Percentiles rank a stretch among this genome's conserved stretches.
Conservation (phyloP, 2,113 vertebrate genomes). For the Aramus guarauna region DNA sequence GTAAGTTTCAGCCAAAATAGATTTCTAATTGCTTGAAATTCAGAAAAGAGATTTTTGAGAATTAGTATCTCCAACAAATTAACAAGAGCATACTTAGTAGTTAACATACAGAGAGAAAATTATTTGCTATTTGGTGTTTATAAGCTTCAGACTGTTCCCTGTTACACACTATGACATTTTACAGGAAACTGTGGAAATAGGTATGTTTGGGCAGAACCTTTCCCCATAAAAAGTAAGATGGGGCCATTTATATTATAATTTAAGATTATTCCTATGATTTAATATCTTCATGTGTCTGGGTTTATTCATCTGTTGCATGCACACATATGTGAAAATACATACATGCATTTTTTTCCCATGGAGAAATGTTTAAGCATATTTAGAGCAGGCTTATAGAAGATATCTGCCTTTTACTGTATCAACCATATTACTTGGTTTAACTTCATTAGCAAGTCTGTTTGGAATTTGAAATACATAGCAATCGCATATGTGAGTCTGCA, state of each 20-base stretch:
- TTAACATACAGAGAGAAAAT: neutral
- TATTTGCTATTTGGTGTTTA: neutral
- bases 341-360: neutral
- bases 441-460: neutral
- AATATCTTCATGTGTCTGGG: neutral
- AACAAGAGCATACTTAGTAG: fast-evolving
- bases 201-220: neutral
- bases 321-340: fast-evolving
- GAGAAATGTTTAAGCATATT: neutral
- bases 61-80: neutral
- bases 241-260: neutral
- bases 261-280: neutral
- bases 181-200: neutral
- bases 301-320: neutral
- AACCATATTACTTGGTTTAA: neutral
- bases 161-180: neutral
- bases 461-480: neutral
- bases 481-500: neutral
- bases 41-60: neutral
- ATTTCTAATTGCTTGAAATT: neutral
- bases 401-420: neutral
- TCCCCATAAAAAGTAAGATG: neutral
- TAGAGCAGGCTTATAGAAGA: neutral
- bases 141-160: neutral
- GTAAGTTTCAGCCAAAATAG: neutral